Conservation (phyloP, 2,113 vertebrate genomes). For the Arenaria interpres region DNA sequence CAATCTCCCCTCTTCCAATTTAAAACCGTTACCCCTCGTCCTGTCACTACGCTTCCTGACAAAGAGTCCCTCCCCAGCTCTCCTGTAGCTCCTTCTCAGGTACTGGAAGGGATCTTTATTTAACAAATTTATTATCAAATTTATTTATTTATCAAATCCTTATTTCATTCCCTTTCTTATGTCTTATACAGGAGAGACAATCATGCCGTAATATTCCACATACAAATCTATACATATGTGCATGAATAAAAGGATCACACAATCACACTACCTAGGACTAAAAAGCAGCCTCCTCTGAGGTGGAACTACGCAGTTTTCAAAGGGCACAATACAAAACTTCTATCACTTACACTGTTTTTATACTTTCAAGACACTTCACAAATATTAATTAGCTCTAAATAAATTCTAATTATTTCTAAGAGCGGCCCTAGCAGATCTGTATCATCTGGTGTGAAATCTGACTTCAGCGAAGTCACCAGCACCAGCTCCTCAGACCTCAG, state of each 20-base stretch:
- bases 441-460: constrained; percentile 60
- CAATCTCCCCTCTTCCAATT: too few species aligned
- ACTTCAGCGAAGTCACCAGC: constrained; percentile 39
- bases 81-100: too few species aligned
- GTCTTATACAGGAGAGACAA: background rate
- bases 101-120: too few species aligned
- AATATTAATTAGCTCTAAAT: constrained; percentile 58
- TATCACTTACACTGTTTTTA: background rate
- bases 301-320: background rate
- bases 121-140: too few species aligned
- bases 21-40: too few species aligned
- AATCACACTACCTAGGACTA: background rate
- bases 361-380: constrained; percentile 24
- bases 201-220: background rate
- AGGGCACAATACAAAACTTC: constrained; percentile 3
- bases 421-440: constrained; percentile 37
- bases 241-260: background rate
- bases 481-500: constrained; percentile 42
- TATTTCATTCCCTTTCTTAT: background rate
- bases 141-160: background rate
- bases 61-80: too few species aligned
- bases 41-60: too few species aligned
- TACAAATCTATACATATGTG: background rate
- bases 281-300: background rate
- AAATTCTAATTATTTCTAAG: constrained; percentile 56